Conservation (phyloP, 1,140 invertebrate species). For the Caenorhabditis inopinata region DNA sequence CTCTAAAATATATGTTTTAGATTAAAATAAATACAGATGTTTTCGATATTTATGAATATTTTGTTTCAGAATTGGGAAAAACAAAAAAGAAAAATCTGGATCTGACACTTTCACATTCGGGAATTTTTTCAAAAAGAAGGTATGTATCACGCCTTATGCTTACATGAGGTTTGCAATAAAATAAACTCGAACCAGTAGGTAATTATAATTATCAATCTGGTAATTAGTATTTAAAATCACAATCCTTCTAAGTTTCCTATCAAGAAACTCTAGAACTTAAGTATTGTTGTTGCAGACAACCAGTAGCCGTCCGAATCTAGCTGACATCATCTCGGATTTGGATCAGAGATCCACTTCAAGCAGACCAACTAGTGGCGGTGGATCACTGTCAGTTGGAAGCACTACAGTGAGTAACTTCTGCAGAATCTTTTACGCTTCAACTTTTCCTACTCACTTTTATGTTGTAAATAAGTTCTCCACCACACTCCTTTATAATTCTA, state of each 20-base stretch:
- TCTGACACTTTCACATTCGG: slow-evolving; percentile 10
- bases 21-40: too few relatives aligned
- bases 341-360: background rate
- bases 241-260: too few relatives aligned
- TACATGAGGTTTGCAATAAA: too few relatives aligned
- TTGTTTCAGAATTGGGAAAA: slow-evolving; percentile 11
- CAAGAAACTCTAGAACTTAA: too few relatives aligned
- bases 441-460: too few relatives aligned
- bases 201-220: too few relatives aligned
- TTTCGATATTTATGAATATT: too few relatives aligned
- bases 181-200: too few relatives aligned
- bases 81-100: background rate
- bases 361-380: background rate
- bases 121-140: slow-evolving; percentile 1
- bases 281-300: too few relatives aligned
- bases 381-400: background rate
- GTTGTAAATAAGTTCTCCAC: background rate
- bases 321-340: slow-evolving; percentile 23
- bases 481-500: background rate
- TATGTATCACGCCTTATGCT: background rate
- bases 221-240: too few relatives aligned
- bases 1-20: too few relatives aligned
- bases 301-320: background rate
- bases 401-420: background rate
- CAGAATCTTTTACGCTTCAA: too few relatives aligned